Conservation (phyloP, 2,888 invertebrate species). For the Orchestes rusci region DNA sequence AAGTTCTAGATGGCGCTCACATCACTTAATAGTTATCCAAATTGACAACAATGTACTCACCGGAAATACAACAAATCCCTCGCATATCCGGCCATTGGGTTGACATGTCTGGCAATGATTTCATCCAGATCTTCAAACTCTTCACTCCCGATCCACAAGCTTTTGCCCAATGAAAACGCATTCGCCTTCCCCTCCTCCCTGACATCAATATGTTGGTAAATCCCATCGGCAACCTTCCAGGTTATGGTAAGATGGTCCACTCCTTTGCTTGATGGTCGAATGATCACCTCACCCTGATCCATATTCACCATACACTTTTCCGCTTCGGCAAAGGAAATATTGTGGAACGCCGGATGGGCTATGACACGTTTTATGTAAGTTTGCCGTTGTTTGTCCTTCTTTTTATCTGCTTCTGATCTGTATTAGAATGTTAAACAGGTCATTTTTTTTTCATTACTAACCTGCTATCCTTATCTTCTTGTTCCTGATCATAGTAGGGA, state of each 20-base stretch:
- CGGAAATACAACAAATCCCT: conserved; percentile 87
- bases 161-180: conserved; percentile 85
- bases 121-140: conserved; percentile 99
- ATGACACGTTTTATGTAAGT: conserved; percentile 94
- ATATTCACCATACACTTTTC: conserved; percentile 84
- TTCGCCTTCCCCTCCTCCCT: conserved; percentile 95
- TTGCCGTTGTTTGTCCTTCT: conserved; percentile 73
- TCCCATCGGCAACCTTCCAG: conserved; percentile 94
- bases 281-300: conserved; percentile 95
- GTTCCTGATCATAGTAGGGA: conserved; percentile 81
- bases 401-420: conserved; percentile 71
- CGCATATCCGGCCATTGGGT: conserved; percentile 92
- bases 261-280: conserved; percentile 92
- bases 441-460: neutral
- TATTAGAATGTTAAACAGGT: conserved; percentile 29
- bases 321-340: conserved; percentile 88
- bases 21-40: too few relatives aligned
- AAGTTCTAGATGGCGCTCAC: too few relatives aligned
- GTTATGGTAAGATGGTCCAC: conserved; percentile 94
- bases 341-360: conserved; percentile 95
- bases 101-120: conserved; percentile 94
- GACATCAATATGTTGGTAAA: conserved; percentile 95
- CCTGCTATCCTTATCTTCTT: conserved; percentile 65
- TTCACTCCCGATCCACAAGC: conserved; percentile 80
- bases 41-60: too few relatives aligned